Percentiles rank a stretch among this genome's conserved stretches.
Evolutionary conservation across 2,888 invertebrate species (phyloP).

Genomic region (Cetonia aurata): DNA sequence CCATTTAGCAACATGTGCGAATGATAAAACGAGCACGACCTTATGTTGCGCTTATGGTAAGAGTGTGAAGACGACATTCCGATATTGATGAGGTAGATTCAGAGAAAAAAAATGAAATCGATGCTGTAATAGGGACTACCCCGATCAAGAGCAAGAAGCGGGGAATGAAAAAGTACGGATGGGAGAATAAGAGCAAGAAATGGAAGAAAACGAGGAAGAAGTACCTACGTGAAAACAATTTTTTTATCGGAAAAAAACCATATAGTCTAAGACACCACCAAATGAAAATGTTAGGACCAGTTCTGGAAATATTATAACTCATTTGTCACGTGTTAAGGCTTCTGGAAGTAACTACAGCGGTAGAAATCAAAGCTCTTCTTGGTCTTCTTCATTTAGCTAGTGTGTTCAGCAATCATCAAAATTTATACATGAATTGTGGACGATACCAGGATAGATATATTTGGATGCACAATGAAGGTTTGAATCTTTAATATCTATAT

Average conservation of each 20-base stretch:
- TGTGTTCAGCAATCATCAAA: neutral
- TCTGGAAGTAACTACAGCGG: too few relatives aligned
- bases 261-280: neutral
- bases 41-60: neutral
- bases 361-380: constrained; percentile 7
- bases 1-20: constrained; percentile 3
- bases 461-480: neutral
- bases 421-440: constrained; percentile 5
- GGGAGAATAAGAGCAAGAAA: neutral
- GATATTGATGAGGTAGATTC: neutral
- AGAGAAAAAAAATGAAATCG: neutral
- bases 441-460: neutral
- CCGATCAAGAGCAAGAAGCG: too few relatives aligned
- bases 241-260: neutral
- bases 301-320: too few relatives aligned
- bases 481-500: neutral
- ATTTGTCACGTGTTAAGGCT: too few relatives aligned
- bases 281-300: constrained; percentile 8
- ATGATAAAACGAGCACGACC: neutral
- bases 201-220: constrained; percentile 6
- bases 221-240: constrained; percentile 4
- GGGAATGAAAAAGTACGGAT: too few relatives aligned
- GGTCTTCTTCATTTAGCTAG: neutral
- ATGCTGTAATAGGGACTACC: too few relatives aligned
- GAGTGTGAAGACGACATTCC: neutral